Evolutionary conservation across 2,113 vertebrate species (phyloP).

Genomic region (Polypterus senegalus): DNA sequence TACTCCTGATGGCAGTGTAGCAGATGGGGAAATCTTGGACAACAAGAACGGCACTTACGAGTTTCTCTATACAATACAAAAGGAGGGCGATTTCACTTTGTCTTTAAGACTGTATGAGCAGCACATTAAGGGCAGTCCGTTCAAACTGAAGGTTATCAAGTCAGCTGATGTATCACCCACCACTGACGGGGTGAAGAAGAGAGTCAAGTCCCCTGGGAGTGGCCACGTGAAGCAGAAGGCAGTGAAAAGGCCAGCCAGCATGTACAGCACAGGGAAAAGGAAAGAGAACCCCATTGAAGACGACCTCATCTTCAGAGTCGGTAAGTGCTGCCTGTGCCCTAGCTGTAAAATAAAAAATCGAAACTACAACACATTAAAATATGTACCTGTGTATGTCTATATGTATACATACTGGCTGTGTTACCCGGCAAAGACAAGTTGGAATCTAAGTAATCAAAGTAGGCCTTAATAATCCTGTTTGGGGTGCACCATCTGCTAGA

Average conservation of each 20-base stretch:
- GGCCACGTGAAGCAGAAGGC: constrained; percentile 83
- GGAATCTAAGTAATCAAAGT: too few species aligned
- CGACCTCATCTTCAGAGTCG: constrained; percentile 85
- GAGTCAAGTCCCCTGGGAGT: constrained; percentile 80
- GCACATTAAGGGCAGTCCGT: constrained; percentile 88
- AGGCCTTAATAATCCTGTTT: too few species aligned
- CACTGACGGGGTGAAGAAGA: constrained; percentile 73
- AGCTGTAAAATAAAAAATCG: too few species aligned
- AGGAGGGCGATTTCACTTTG: constrained; percentile 76
- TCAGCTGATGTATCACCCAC: constrained; percentile 67
- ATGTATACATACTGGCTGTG: too few species aligned
- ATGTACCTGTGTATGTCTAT: too few species aligned
- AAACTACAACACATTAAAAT: too few species aligned
- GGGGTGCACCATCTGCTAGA: too few species aligned
- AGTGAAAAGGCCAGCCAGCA: constrained; percentile 82
- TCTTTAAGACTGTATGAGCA: constrained; percentile 81
- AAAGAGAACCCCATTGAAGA: constrained; percentile 94
- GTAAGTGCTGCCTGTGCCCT: constrained; percentile 39
- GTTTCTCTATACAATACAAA: constrained; percentile 73
- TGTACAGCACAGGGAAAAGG: constrained; percentile 88
- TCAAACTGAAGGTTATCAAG: constrained; percentile 77
- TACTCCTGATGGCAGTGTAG: constrained; percentile 66
- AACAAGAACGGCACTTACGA: constrained; percentile 97
- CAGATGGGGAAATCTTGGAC: constrained; percentile 79
- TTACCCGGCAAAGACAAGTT: too few species aligned